Percentiles rank a stretch among this genome's conserved stretches.
phyloP scores from a whole-genome alignment of 1,140 invertebrate species.

The Elymnias hypermnestra region DNA sequence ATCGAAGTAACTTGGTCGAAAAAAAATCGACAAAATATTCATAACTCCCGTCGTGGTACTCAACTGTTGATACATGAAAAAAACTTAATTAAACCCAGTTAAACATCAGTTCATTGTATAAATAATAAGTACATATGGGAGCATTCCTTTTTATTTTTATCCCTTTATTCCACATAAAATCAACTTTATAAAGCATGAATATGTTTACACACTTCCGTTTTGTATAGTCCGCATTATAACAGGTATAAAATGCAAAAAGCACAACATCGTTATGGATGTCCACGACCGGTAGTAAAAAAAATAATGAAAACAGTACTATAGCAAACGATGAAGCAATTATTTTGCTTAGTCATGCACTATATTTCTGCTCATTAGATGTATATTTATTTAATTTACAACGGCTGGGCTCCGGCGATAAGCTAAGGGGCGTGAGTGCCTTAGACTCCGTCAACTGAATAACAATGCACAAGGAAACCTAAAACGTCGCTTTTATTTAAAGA shows the following conservation, averaged over 20 bases:
- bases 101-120: too few relatives aligned
- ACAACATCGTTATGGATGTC: conserved; percentile 13
- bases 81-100: too few relatives aligned
- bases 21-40: too few relatives aligned
- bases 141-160: too few relatives aligned
- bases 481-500: conserved; percentile 40
- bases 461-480: conserved; percentile 60
- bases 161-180: too few relatives aligned
- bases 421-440: conserved; percentile 58
- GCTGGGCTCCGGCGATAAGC: conserved; percentile 69
- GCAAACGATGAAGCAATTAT: conserved; percentile 59
- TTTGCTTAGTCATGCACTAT: conserved; percentile 64
- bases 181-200: too few relatives aligned
- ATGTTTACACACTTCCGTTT: conserved; percentile 14
- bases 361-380: conserved; percentile 72
- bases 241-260: conserved; percentile 19
- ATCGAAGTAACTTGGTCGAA: too few relatives aligned
- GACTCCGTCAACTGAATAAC: conserved; percentile 67
- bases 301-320: conserved; percentile 16
- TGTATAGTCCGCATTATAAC: conserved; percentile 5
- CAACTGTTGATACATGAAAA: too few relatives aligned
- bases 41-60: too few relatives aligned
- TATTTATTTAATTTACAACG: conserved; percentile 75
- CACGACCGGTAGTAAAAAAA: conserved; percentile 5
- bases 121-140: too few relatives aligned